These are phyloP conservation scores for Calidris pugnax DNA, from an alignment of 2,113 vertebrate species.

Conservation along the genomic window DNA sequence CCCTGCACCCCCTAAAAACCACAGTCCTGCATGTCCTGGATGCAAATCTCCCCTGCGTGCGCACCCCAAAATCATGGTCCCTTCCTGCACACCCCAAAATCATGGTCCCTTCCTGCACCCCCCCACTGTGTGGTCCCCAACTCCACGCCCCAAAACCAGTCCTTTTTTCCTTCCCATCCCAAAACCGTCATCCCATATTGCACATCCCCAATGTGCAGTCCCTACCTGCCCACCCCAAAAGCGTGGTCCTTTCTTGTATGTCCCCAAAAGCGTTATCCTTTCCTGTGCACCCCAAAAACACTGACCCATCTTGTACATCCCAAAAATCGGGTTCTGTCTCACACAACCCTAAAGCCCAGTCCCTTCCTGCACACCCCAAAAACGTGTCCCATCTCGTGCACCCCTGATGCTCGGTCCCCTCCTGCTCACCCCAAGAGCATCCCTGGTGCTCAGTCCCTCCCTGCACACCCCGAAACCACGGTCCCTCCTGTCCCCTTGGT, in stretches of 20 bases:
- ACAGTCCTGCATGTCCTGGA: neutral
- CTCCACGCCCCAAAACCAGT: too few relatives aligned
- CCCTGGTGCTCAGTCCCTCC: too few relatives aligned
- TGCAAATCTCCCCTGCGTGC: neutral
- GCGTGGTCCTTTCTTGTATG: too few relatives aligned
- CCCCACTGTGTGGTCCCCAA: neutral
- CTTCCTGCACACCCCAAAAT: neutral
- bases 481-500: too few relatives aligned
- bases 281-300: too few relatives aligned
- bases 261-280: too few relatives aligned
- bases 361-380: neutral
- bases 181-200: too few relatives aligned
- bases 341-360: neutral
- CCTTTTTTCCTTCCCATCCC: neutral
- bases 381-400: neutral
- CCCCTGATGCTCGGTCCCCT: neutral
- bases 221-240: neutral
- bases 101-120: neutral
- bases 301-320: too few relatives aligned
- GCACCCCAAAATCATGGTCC: too few relatives aligned
- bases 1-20: neutral
- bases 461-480: neutral
- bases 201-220: too few relatives aligned
- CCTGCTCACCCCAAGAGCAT: neutral
- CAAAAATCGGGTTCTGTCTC: too few relatives aligned